Evolutionary conservation across 2,888 invertebrate species (phyloP), one percentile per base, ranked within the genome.

Genomic region (Platynereis dumerilii): DNA sequence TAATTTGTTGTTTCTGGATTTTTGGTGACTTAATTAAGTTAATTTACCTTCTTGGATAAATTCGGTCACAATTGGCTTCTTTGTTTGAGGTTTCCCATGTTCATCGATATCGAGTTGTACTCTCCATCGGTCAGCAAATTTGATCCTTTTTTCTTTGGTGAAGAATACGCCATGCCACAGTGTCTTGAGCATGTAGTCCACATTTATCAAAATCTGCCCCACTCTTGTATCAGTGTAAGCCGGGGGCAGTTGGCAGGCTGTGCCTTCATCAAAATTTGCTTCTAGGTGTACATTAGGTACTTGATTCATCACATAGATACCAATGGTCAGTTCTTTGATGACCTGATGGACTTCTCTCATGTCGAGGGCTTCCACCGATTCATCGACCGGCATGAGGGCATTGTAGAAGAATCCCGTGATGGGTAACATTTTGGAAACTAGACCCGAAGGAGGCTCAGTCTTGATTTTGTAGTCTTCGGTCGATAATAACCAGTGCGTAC

Each of bases 81-180:
- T 82, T 0, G 81, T 80, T 62, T 83, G 80, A 3, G 81, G 76
- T 66, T 77, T 76, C 12, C 82, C 82, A 63, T 71, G 73, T 2
- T 76, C 64, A 68, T 83, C 80, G 7, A 82, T 79, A 68, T 81
- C 81, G 10, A 83, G 67, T 68, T 76, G 82, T 48, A 74, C 74
- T 24, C 83, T 66, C 84, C 84, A 84, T 22, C 80, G 74, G 54
- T 84, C 84, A 17, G 79, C 72, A 65, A 84, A 84, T 69, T 83
- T 83, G 52, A 75, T 75, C 55, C 84, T 70, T 71, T 83, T 83
- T 5, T 84, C 84, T 66, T 78, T 78, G 0, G 83, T 80, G 60
- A 84, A 78, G 66, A 79, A 82, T 20, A 77, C 77, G 1, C 84
- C 84, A 72, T 84, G 84, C 84, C 84, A 84, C 45, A 84, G 66